A percentile compares a stretch with the other conserved stretches of the same genome.
These are phyloP conservation scores for Argyresthia goedartella DNA, from an alignment of 2,888 invertebrate genomes.

Conservation along the genomic window DNA sequence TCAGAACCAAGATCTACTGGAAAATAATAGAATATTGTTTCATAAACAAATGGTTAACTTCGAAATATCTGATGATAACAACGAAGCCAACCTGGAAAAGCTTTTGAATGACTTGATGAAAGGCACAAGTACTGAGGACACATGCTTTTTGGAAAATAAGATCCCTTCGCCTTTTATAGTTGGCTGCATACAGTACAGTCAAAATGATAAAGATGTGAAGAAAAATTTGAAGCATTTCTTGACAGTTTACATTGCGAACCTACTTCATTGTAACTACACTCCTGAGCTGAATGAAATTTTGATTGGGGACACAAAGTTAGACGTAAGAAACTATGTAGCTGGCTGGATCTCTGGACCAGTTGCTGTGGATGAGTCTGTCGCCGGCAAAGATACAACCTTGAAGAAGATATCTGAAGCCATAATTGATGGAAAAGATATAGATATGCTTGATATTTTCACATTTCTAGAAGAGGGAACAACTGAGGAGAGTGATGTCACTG, in stretches of 20 bases:
- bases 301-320: slow-evolving; percentile 54
- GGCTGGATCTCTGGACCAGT: slow-evolving; percentile 55
- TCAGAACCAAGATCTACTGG: too few relatives aligned
- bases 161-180: slow-evolving; percentile 53
- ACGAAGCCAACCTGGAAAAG: slow-evolving; percentile 35
- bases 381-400: slow-evolving; percentile 33
- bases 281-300: slow-evolving; percentile 60
- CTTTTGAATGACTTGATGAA: slow-evolving; percentile 51
- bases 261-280: slow-evolving; percentile 72
- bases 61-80: slow-evolving; percentile 41
- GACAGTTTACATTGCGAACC: slow-evolving; percentile 58
- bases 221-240: slow-evolving; percentile 47
- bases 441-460: slow-evolving; percentile 36
- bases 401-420: slow-evolving; percentile 51
- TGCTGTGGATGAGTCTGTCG: slow-evolving; percentile 32
- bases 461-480: slow-evolving; percentile 25
- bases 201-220: slow-evolving; percentile 38
- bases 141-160: slow-evolving; percentile 46
- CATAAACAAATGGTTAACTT: slow-evolving; percentile 46
- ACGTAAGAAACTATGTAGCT: slow-evolving; percentile 59
- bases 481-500: slow-evolving; percentile 27
- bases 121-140: slow-evolving; percentile 35
- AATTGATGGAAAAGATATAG: slow-evolving; percentile 34
- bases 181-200: slow-evolving; percentile 48
- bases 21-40: too few relatives aligned